Percentiles rank a stretch among this genome's conserved stretches.
Evolutionary conservation across 2,113 vertebrate genomes (phyloP).

Genomic region (Mus pahari): DNA sequence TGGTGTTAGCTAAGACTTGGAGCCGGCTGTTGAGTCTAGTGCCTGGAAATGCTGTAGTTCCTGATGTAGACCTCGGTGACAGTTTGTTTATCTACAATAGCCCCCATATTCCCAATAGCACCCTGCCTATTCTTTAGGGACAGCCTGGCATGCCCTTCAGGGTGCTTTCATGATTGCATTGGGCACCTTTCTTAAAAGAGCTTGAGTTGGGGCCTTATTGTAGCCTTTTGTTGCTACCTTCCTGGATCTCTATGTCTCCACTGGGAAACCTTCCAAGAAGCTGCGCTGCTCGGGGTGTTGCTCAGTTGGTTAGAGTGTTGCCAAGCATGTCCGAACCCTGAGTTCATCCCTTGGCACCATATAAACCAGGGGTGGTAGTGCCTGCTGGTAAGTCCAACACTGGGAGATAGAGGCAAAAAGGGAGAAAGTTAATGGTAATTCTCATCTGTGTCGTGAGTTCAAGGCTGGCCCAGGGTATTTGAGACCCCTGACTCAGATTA

Average conservation of each 20-base stretch:
- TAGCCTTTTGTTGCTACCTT: neutral
- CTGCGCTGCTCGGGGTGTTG: too few relatives aligned
- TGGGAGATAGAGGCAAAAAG: neutral
- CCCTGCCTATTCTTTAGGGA: neutral
- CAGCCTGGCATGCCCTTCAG: neutral
- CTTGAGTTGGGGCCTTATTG: neutral
- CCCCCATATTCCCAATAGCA: neutral
- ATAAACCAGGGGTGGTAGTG: neutral
- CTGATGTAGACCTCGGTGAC: accelerated
- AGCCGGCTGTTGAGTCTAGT: neutral
- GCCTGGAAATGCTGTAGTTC: neutral
- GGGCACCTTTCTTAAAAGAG: neutral
- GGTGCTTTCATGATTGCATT: neutral
- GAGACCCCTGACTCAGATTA: neutral
- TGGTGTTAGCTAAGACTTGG: neutral
- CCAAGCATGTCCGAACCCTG: neutral
- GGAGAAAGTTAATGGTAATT: neutral
- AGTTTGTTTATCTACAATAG: neutral
- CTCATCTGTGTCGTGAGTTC: neutral
- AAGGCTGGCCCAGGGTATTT: too few relatives aligned
- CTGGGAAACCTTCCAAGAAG: neutral
- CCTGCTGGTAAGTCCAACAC: neutral
- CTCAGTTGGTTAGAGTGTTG: neutral
- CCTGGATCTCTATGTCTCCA: too few relatives aligned
- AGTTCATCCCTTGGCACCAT: neutral